Evolutionary conservation across 1,140 invertebrate species (phyloP).

Genomic region (Pogonus chalceus): DNA sequence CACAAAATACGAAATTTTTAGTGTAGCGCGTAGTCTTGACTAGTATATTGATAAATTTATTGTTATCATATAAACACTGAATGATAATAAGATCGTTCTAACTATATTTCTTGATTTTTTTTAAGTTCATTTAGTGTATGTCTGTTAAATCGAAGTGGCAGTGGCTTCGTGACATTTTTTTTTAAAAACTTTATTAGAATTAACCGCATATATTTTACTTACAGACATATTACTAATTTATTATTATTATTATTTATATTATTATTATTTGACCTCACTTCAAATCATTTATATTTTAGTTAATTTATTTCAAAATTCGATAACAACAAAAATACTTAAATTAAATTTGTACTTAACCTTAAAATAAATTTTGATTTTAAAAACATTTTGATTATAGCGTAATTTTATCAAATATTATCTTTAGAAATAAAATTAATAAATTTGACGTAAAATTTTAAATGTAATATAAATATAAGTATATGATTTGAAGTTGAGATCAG

Average conservation of each 20-base stretch:
- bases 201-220: background rate
- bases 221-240: background rate
- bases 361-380: too few species aligned
- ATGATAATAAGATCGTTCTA: background rate
- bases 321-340: too few species aligned
- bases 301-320: too few species aligned
- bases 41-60: background rate
- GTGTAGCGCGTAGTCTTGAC: too few species aligned
- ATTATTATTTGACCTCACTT: background rate
- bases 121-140: background rate
- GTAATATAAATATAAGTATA: too few species aligned
- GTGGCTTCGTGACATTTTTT: background rate
- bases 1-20: too few species aligned
- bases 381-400: too few species aligned
- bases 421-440: too few species aligned
- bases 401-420: too few species aligned
- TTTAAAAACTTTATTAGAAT: constrained; percentile 6
- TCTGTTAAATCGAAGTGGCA: constrained; percentile 1
- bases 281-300: background rate
- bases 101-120: background rate
- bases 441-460: too few species aligned
- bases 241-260: too few species aligned
- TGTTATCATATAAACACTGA: background rate
- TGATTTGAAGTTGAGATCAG: background rate
- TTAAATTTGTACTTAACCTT: too few species aligned